These are phyloP conservation scores for Bellardia bayeri DNA, from an alignment of 2,888 invertebrate genomes.

Conservation along the genomic window DNA sequence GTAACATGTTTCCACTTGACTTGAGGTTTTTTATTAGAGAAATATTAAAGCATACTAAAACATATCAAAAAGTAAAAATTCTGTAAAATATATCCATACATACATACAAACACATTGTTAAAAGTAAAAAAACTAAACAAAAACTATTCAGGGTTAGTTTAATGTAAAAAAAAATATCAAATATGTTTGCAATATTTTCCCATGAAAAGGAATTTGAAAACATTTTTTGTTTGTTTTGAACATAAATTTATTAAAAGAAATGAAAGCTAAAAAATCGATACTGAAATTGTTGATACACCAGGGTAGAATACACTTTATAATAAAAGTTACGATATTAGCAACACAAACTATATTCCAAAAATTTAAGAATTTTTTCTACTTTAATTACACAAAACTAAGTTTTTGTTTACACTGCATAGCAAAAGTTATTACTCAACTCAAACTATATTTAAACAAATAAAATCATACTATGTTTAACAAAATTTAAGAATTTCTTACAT, in stretches of 20 bases:
- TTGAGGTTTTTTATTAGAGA: slow-evolving; percentile 34
- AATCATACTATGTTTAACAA: no score
- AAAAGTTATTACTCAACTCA: no score
- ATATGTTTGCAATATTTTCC: not conserved
- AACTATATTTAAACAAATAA: no score
- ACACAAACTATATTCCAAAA: no score
- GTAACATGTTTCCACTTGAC: slow-evolving; percentile 46
- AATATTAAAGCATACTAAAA: no score
- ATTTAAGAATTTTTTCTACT: no score
- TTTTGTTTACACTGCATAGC: no score
- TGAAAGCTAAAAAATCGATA: not conserved
- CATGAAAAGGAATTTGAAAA: not conserved
- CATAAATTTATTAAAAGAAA: not conserved
- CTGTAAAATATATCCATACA: not conserved
- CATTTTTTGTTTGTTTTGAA: not conserved
- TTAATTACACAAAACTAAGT: no score
- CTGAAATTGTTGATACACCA: no score
- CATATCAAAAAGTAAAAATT: not conserved
- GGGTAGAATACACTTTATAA: no score
- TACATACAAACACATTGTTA: not conserved
- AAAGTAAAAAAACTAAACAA: not conserved
- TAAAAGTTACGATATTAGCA: no score
- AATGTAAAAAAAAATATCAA: not conserved
- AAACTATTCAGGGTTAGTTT: slow-evolving; percentile 15
- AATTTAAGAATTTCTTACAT: no score